Percentiles rank a stretch among this genome's conserved stretches.
Conservation (phyloP, 1,140 invertebrate genomes). For the Rhagoletis pomonella region DNA sequence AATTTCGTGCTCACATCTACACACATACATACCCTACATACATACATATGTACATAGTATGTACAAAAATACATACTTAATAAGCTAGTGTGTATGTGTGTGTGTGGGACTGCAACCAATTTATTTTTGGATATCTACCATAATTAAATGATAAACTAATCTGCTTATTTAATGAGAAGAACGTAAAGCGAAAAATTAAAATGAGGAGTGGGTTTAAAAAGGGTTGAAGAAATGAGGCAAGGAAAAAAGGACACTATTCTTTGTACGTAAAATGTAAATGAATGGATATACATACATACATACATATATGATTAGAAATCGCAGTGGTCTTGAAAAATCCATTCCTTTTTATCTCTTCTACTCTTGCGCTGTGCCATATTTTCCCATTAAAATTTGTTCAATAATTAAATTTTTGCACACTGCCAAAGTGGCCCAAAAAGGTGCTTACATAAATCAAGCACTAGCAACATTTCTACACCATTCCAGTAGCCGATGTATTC, state of each 20-base stretch:
- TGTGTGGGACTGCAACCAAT: neutral
- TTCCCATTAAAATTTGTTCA: constrained; percentile 33
- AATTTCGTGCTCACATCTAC: neutral
- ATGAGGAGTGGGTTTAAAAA: neutral
- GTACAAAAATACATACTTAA: neutral
- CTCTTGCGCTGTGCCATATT: neutral
- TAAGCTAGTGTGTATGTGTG: neutral
- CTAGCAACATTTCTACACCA: neutral
- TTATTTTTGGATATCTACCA: constrained; percentile 38
- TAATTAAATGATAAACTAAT: constrained; percentile 52
- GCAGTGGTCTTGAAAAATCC: neutral
- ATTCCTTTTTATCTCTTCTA: neutral
- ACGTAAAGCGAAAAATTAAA: neutral
- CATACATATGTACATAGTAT: neutral
- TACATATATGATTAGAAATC: too few relatives aligned
- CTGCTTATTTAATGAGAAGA: constrained; percentile 24
- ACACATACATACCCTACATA: neutral
- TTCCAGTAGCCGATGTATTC: neutral
- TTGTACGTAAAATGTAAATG: neutral
- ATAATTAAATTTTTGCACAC: constrained; percentile 41
- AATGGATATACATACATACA: too few relatives aligned
- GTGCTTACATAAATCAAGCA: constrained; percentile 9
- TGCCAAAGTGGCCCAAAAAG: neutral
- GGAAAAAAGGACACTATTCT: neutral
- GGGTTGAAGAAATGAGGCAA: neutral